Conservation (phyloP, 2,888 invertebrate species). For the Stenichneumon culpator region DNA sequence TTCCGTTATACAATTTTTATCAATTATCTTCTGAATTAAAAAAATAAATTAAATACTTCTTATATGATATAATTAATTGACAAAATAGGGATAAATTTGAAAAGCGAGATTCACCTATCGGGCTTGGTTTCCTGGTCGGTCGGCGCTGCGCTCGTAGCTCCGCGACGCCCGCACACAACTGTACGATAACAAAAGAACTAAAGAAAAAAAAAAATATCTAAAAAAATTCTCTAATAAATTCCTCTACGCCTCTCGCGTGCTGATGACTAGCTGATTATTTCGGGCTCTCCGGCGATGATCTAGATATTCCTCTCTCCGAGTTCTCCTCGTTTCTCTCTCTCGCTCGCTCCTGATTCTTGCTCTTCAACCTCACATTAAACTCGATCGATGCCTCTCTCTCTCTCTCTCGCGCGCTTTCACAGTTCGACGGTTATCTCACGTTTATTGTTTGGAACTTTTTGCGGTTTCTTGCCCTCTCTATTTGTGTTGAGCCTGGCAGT, state of each 20-base stretch:
- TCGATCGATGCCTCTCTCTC: not conserved
- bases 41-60: not conserved
- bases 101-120: conserved; percentile 78
- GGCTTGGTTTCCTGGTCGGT: conserved; percentile 79
- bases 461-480: conserved; percentile 86
- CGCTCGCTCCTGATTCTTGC: conserved; percentile 43
- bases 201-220: conserved; percentile 46
- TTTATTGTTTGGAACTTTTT: conserved; percentile 18
- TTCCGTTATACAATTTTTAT: too few relatives aligned
- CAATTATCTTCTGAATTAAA: too few relatives aligned
- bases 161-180: conserved; percentile 79
- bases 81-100: conserved; percentile 11
- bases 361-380: conserved; percentile 49
- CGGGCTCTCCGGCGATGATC: conserved; percentile 75
- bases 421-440: conserved; percentile 65
- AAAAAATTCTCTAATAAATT: conserved; percentile 80
- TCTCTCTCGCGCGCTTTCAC: not conserved
- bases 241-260: conserved; percentile 73
- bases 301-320: conserved; percentile 63
- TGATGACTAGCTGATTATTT: conserved; percentile 66
- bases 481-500: conserved; percentile 99
- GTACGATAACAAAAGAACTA: conserved; percentile 69
- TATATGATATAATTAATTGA: not conserved
- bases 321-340: conserved; percentile 42
- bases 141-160: not conserved